A percentile compares a stretch with the other conserved stretches of the same genome.
These are phyloP conservation scores for Miichthys miiuy DNA, from an alignment of 2,797 vertebrate species.

Conservation along the genomic window DNA sequence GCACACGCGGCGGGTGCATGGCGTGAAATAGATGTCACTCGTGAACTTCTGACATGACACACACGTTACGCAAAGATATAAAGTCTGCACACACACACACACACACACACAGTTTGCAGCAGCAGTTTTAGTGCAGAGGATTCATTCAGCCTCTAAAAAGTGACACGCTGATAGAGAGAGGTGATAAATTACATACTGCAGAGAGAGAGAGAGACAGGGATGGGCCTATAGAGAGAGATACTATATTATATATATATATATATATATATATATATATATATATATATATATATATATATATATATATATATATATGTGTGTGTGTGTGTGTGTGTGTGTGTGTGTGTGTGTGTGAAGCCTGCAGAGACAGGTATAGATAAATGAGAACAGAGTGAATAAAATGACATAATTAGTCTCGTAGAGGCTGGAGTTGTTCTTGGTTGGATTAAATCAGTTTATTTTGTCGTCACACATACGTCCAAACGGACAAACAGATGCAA, in stretches of 20 bases:
- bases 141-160: conserved; percentile 57
- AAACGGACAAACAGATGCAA: no score
- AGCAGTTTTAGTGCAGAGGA: conserved; percentile 35
- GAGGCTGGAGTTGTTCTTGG: background rate
- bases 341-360: background rate
- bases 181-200: conserved; percentile 65
- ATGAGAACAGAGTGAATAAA: background rate
- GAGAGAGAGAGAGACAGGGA: conserved; percentile 23
- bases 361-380: background rate
- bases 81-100: background rate
- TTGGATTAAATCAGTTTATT: background rate
- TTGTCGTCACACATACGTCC: no score
- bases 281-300: background rate
- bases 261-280: background rate
- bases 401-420: background rate
- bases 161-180: conserved; percentile 51
- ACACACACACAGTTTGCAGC: conserved; percentile 5
- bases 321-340: background rate
- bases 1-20: background rate
- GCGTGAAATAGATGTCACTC: background rate
- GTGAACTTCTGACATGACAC: background rate
- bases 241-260: background rate
- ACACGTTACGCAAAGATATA: conserved; percentile 1
- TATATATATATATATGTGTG: background rate
- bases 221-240: background rate